Evolutionary conservation across 2,113 vertebrate genomes (phyloP).

Genomic region (Phyllostomus hastatus): DNA sequence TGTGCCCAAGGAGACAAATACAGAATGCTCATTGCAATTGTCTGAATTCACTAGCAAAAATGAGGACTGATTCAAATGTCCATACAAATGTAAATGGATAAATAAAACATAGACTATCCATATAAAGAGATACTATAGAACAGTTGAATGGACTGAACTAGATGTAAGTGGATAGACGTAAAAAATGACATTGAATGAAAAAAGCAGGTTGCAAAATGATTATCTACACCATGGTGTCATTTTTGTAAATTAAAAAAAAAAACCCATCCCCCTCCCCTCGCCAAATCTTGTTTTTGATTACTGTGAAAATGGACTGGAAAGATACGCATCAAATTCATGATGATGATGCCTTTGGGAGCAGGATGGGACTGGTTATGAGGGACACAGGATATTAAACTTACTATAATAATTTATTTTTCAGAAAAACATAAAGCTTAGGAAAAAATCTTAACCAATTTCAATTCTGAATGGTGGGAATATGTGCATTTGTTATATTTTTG

Average conservation of each 20-base stretch:
- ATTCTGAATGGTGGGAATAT: slow-evolving; percentile 10
- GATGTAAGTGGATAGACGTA: slow-evolving; percentile 22
- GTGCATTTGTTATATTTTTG: not conserved
- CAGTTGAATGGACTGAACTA: not conserved
- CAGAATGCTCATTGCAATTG: not conserved
- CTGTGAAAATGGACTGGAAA: not conserved
- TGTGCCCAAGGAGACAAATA: not conserved
- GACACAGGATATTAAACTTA: not conserved
- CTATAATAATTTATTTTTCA: slow-evolving; percentile 15
- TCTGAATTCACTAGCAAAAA: not conserved
- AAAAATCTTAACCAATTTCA: slow-evolving; percentile 40
- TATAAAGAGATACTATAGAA: not conserved
- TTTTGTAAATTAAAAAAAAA: not conserved
- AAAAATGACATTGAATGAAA: slow-evolving; percentile 9
- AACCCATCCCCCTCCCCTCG: not conserved
- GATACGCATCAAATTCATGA: slow-evolving; percentile 30
- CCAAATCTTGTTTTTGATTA: slow-evolving; percentile 38
- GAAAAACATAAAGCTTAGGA: not conserved
- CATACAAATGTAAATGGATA: not conserved
- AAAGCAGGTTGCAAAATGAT: not conserved
- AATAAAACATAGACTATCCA: slow-evolving; percentile 2
- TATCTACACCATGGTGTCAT: not conserved
- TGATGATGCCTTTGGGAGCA: not conserved
- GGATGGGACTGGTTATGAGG: not conserved
- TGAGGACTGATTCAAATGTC: not conserved